Evolutionary conservation across 2,113 vertebrate genomes (phyloP).

Genomic region (Catharus bicknelli): DNA sequence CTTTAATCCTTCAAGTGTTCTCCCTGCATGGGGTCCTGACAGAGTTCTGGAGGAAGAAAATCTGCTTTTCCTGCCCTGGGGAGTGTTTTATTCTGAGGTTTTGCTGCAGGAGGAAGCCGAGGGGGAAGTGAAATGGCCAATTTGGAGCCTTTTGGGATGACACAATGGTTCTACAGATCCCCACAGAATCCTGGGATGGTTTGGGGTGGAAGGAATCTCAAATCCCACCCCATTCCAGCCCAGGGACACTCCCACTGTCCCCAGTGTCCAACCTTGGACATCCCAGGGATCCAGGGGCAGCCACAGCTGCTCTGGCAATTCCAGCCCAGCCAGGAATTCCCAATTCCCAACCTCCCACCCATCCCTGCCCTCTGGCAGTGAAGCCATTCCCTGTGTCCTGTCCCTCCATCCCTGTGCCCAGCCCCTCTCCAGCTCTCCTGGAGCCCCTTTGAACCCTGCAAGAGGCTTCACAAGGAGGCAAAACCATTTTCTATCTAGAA

Average conservation of each 20-base stretch:
- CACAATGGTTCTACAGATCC: background rate
- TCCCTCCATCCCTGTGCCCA: no score
- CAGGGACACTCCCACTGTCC: background rate
- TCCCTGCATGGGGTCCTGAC: no score
- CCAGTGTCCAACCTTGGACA: background rate
- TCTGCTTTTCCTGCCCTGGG: fast-evolving
- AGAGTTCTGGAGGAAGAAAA: fast-evolving
- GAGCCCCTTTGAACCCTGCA: no score
- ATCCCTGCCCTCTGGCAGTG: no score
- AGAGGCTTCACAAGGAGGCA: background rate
- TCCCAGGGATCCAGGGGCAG: no score
- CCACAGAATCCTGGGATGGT: background rate
- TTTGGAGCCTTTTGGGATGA: background rate
- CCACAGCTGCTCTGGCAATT: no score
- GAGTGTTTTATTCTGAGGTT: background rate
- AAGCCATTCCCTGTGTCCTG: no score
- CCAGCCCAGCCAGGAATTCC: background rate
- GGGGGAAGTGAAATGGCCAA: fast-evolving
- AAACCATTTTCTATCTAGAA: fast-evolving
- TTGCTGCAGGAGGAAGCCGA: fast-evolving
- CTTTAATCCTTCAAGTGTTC: fast-evolving
- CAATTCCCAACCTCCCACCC: no score
- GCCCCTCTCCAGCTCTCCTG: no score
- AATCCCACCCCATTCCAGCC: background rate
- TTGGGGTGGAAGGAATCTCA: background rate